Percentiles rank a stretch among this genome's conserved stretches.
phyloP scores from a whole-genome alignment of 2,113 vertebrate species.

The Nerophis lumbriciformis region DNA sequence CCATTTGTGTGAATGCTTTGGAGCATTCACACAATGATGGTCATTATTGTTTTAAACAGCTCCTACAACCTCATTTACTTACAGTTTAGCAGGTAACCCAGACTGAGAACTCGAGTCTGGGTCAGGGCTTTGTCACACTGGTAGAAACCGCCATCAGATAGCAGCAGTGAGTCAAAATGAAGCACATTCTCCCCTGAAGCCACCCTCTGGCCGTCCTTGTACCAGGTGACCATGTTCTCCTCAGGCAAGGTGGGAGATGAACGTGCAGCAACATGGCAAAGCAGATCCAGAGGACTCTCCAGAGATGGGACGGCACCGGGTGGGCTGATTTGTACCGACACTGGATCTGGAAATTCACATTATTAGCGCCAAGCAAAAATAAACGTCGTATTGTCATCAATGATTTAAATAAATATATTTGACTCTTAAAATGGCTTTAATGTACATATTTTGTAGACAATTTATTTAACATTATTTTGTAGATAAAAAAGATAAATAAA shows the following conservation, averaged over 20 bases:
- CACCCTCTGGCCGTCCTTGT: conserved; percentile 39
- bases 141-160: conserved; percentile 46
- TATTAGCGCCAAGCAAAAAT: background rate
- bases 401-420: no score
- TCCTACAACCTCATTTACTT: conserved; percentile 3
- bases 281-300: conserved; percentile 30
- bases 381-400: no score
- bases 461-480: no score
- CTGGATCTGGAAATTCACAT: conserved; percentile 24
- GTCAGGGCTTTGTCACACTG: conserved; percentile 21
- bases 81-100: conserved; percentile 38
- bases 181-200: conserved; percentile 29
- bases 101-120: conserved; percentile 22
- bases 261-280: conserved; percentile 20
- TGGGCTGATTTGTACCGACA: conserved; percentile 36
- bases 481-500: no score
- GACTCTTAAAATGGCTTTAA: no score
- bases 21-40: no score
- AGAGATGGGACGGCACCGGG: conserved; percentile 15
- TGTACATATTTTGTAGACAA: no score
- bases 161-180: conserved; percentile 38
- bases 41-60: no score
- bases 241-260: background rate
- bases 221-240: conserved; percentile 21
- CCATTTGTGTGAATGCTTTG: no score